These are phyloP conservation scores for Acleris literana DNA, from an alignment of 2,888 invertebrate species.

Conservation along the genomic window DNA sequence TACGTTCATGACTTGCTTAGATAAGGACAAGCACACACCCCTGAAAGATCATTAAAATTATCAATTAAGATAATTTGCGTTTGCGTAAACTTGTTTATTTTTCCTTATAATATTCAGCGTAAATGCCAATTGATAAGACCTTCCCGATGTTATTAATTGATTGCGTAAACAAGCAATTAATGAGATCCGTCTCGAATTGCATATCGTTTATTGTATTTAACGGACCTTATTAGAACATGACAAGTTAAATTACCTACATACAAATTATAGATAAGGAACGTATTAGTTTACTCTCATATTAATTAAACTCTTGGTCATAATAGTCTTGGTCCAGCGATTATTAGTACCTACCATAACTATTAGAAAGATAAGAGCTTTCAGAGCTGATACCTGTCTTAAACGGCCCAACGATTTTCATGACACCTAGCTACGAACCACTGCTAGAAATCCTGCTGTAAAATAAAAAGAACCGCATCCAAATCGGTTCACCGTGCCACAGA, in stretches of 20 bases:
- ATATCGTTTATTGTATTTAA: constrained; percentile 1
- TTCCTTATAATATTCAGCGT: constrained; percentile 26
- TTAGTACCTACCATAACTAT: too few species aligned
- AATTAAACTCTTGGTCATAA: too few species aligned
- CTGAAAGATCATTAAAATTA: constrained; percentile 21
- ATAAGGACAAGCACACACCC: constrained; percentile 15
- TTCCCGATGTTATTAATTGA: constrained; percentile 16
- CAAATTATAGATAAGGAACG: too few species aligned
- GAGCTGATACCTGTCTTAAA: too few species aligned
- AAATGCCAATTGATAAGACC: constrained; percentile 27
- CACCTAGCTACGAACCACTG: too few species aligned
- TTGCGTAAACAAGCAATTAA: constrained; percentile 12
- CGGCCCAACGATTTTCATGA: too few species aligned
- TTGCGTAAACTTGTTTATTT: constrained; percentile 26
- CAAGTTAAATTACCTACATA: neutral
- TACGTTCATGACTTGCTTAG: neutral
- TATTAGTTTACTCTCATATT: too few species aligned
- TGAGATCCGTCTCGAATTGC: constrained; percentile 14
- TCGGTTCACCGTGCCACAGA: too few species aligned
- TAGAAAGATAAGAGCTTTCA: too few species aligned
- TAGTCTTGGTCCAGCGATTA: too few species aligned
- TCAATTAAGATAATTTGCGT: constrained; percentile 24
- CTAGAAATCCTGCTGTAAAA: too few species aligned
- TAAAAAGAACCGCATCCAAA: too few species aligned
- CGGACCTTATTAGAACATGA: constrained; percentile 1